phyloP scores from a whole-genome alignment of 2,888 invertebrate species.

The Aradus depressus region DNA sequence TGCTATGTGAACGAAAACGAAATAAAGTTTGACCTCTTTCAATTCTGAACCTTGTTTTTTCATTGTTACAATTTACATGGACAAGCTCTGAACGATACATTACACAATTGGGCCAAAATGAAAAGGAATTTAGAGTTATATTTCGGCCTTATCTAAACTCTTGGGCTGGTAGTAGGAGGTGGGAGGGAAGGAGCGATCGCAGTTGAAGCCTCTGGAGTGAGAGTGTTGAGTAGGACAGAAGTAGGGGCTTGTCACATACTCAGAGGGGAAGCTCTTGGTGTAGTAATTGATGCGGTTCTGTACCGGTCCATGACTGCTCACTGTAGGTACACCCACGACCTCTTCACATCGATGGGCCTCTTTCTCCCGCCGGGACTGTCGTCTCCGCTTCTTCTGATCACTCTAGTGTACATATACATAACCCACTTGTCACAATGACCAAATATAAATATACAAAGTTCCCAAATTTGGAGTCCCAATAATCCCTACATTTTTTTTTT shows the following conservation, averaged over 20 bases:
- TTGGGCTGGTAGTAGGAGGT: conserved; percentile 30
- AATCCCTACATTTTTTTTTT: not conserved
- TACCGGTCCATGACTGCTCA: conserved; percentile 9
- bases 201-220: conserved; percentile 17
- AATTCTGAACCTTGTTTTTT: too few species aligned
- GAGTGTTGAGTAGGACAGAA: conserved; percentile 28
- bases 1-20: too few species aligned
- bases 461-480: not conserved
- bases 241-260: conserved; percentile 26
- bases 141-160: conserved; percentile 31
- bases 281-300: conserved; percentile 25
- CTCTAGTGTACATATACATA: conserved; percentile 16
- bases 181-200: conserved; percentile 22
- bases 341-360: not conserved
- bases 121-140: too few species aligned
- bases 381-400: conserved; percentile 25
- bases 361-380: conserved; percentile 18
- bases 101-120: too few species aligned
- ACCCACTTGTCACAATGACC: not conserved
- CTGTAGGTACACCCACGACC: conserved; percentile 13
- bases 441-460: not conserved
- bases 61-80: too few species aligned
- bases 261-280: conserved; percentile 26
- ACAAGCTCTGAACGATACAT: too few species aligned
- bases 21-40: too few species aligned